Evolutionary conservation across 2,113 vertebrate species (phyloP).

Genomic region (Tyto alba): DNA sequence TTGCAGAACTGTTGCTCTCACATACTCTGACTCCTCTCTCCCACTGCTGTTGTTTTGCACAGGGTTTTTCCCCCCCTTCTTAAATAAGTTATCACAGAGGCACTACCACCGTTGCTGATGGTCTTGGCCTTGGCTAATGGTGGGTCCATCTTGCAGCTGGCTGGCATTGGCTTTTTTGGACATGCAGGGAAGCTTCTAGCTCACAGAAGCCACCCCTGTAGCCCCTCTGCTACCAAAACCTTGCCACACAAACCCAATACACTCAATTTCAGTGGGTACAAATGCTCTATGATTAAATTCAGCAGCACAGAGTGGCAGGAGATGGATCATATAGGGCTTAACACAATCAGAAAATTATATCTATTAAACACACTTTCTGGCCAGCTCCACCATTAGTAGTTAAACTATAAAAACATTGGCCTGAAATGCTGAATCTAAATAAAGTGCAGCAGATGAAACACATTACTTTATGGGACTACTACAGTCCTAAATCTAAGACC

Average conservation of each 20-base stretch:
- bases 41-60: background rate
- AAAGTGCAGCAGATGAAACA: background rate
- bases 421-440: background rate
- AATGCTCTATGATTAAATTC: constrained; percentile 1
- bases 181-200: background rate
- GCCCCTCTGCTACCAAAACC: background rate
- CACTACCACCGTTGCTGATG: accelerated
- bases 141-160: background rate
- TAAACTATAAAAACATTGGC: background rate
- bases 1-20: background rate
- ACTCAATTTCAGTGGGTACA: background rate
- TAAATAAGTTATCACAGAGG: background rate
- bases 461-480: background rate
- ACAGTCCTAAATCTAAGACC: background rate
- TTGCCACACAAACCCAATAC: background rate
- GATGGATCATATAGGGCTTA: background rate
- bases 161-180: background rate
- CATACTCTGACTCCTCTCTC: background rate
- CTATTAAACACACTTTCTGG: background rate
- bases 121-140: background rate
- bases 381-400: background rate
- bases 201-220: background rate
- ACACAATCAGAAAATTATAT: background rate
- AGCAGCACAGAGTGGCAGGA: background rate
- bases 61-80: background rate